Evolutionary conservation across 2,888 invertebrate genomes (phyloP), one percentile per base, ranked within the genome.

Genomic region (Cepaea hortensis): DNA sequence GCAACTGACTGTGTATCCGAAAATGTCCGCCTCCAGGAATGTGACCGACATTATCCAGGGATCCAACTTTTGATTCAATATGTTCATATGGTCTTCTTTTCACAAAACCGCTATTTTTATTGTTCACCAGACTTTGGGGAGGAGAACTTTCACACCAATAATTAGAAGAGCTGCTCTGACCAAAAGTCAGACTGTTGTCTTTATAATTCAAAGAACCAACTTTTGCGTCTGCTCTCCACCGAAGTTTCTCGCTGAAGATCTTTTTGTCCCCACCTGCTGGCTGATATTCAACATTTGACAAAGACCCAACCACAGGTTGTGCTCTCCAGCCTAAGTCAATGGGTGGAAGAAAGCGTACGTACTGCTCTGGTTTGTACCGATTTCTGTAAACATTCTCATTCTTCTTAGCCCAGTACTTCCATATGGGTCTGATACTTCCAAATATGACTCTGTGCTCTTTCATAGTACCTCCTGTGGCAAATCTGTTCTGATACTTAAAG

Each of bases 141-240:
- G 91, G 89, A 46, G 89, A 90, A n/a, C 90, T 84, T 62, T 85
- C 35, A n/a, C 72, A 61, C 61, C 70, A 81, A 50, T 84, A 50
- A 13, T 65, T 3, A 65, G 61, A 72, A 18, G 88, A 87, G n/a
- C 87, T 87, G 72, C 86, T 88, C 13, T 85, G 79, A 75, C 77
- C 80, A 23, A 77, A 48, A 20, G 46, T 23, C 2, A 77, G 20
- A 3, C 77, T 55, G 50, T 79, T 84, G 80, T 91, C 90, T 83
- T 89, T 81, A 84, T 92, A 92, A 72, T 92, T 91, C 85, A 93
- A 84, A 50, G 92, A 92, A 15, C 91, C 97, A 93, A 98, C 97
- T 95, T 97, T 97, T 6, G 98, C 96, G 85, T 97, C 96, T 0
- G 97, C 97, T 90, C 97, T 97, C 95, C 95, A 95, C 4, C 92